phyloP scores from a whole-genome alignment of 2,113 vertebrate genomes.

The Equus przewalskii region DNA sequence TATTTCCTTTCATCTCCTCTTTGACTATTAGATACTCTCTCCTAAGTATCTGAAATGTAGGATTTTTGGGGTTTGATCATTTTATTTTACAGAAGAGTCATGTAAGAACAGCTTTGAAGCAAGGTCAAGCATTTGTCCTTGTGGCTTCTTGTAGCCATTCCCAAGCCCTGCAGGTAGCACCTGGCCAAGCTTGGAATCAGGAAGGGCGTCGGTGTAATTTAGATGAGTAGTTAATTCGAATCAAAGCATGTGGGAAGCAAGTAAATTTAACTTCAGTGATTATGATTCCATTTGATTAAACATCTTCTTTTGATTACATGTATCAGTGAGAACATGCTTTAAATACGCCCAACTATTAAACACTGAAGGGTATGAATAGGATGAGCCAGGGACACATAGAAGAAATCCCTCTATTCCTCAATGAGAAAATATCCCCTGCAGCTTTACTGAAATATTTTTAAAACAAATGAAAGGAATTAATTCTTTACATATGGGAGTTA shows the following conservation, averaged over 20 bases:
- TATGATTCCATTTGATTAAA: slow-evolving; percentile 83
- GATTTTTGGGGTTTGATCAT: slow-evolving; percentile 34
- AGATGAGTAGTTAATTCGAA: slow-evolving; percentile 76
- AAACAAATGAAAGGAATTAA: slow-evolving; percentile 61
- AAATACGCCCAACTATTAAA: slow-evolving; percentile 77
- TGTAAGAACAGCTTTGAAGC: slow-evolving; percentile 36
- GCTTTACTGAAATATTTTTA: slow-evolving; percentile 61
- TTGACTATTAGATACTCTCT: neutral
- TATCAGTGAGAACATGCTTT: slow-evolving; percentile 77
- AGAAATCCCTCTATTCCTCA: slow-evolving; percentile 44
- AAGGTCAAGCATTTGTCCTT: slow-evolving; percentile 66
- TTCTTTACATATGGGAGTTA: slow-evolving; percentile 48
- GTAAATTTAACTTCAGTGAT: slow-evolving; percentile 83
- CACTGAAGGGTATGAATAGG: slow-evolving; percentile 64
- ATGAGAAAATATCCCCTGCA: neutral
- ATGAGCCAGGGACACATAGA: slow-evolving; percentile 43
- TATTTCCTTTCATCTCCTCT: slow-evolving; percentile 38
- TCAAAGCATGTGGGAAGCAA: slow-evolving; percentile 79
- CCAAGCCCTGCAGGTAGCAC: slow-evolving; percentile 40
- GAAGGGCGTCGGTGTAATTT: slow-evolving; percentile 66
- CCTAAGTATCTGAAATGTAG: slow-evolving; percentile 32
- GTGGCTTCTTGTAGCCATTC: slow-evolving; percentile 66
- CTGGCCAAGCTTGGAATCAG: slow-evolving; percentile 74
- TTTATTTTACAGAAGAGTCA: slow-evolving; percentile 53
- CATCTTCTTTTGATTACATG: slow-evolving; percentile 80